phyloP scores from a whole-genome alignment of 2,888 invertebrate species.

The Keiferia lycopersicella region DNA sequence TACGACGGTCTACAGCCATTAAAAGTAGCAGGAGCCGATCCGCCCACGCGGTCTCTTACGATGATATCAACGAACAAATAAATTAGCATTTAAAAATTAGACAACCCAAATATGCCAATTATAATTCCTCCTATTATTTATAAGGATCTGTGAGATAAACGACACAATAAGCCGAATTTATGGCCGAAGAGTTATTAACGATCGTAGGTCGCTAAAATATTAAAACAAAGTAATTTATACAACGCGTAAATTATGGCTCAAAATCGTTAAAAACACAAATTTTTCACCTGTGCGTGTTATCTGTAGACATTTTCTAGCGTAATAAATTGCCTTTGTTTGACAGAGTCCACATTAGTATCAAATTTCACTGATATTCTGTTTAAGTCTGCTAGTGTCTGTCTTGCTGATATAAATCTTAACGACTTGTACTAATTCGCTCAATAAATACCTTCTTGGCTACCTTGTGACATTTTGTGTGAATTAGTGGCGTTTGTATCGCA shows the following conservation, averaged over 20 bases:
- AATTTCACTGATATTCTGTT: background rate
- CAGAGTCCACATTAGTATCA: background rate
- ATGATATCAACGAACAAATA: constrained; percentile 16
- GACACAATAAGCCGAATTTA: background rate
- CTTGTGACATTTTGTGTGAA: constrained; percentile 16
- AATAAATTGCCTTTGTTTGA: background rate
- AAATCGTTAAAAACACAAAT: background rate
- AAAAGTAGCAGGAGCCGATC: constrained; percentile 22
- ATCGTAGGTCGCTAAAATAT: background rate
- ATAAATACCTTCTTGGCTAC: constrained; percentile 5
- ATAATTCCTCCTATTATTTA: constrained; percentile 11
- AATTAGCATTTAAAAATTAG: constrained; percentile 8
- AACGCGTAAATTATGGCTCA: background rate
- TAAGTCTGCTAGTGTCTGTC: background rate
- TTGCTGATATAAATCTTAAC: constrained; percentile 19
- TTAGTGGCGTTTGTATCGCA: background rate
- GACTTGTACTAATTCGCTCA: constrained; percentile 4
- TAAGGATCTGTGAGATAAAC: constrained; percentile 1
- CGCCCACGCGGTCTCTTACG: constrained; percentile 22
- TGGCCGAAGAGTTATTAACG: background rate
- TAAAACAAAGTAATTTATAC: background rate
- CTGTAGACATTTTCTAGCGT: background rate
- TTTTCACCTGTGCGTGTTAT: background rate
- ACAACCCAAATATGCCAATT: constrained; percentile 20
- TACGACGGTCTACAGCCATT: constrained; percentile 19